A percentile compares a stretch with the other conserved stretches of the same genome.
These are phyloP conservation scores for Prionace glauca DNA, from an alignment of 2,797 vertebrate genomes.

Conservation along the genomic window DNA sequence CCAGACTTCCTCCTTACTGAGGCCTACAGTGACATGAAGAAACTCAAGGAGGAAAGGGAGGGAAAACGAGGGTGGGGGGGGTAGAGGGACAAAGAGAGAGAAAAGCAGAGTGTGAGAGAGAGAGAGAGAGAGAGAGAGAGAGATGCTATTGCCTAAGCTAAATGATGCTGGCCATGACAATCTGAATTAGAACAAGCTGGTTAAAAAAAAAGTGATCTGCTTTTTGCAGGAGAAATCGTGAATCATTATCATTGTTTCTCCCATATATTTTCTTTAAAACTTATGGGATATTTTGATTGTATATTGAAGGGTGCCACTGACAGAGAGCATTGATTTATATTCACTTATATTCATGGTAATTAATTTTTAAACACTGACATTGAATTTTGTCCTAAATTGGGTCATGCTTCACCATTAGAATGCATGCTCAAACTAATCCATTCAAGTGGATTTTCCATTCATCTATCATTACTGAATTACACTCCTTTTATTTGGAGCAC, in stretches of 20 bases:
- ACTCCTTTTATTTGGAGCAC: conserved; percentile 39
- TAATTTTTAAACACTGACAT: not conserved
- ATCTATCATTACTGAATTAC: conserved; percentile 37
- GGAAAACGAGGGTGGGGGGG: no score
- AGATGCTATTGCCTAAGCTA: not conserved
- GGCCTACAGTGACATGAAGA: not conserved
- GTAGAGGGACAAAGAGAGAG: not conserved
- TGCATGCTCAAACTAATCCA: not conserved
- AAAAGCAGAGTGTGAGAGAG: not conserved
- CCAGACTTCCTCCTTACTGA: not conserved
- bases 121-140: not conserved
- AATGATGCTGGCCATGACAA: not conserved
- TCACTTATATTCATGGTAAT: not conserved
- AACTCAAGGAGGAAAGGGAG: not conserved
- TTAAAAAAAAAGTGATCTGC: not conserved
- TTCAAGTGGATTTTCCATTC: conserved; percentile 23
- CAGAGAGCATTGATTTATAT: not conserved
- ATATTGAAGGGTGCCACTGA: not conserved
- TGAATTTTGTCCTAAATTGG: conserved; percentile 21
- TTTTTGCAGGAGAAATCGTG: not conserved
- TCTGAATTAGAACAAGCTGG: not conserved
- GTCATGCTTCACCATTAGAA: conserved; percentile 12
- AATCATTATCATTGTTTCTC: not conserved
- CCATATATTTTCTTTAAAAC: not conserved
- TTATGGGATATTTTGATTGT: not conserved